Evolutionary conservation across 2,113 vertebrate species (phyloP).

Genomic region (Mugil cephalus): DNA sequence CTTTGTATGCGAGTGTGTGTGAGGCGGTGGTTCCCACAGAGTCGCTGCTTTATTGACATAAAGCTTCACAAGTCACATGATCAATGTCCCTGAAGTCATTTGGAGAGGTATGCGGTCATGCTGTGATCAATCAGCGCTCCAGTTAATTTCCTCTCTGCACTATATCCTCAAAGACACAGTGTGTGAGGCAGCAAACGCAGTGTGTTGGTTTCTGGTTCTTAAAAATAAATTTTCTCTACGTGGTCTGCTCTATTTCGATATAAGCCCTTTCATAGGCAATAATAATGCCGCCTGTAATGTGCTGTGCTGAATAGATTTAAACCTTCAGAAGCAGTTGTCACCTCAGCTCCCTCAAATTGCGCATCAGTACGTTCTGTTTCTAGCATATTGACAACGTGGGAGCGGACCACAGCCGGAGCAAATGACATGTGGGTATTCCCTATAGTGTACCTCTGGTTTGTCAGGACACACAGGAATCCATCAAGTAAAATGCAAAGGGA

Average conservation of each 20-base stretch:
- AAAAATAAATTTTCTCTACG: background rate
- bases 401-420: background rate
- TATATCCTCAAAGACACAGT: background rate
- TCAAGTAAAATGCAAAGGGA: constrained; percentile 29
- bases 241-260: background rate
- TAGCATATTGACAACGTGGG: background rate
- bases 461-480: constrained; percentile 10
- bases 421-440: constrained; percentile 31
- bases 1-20: constrained; percentile 9
- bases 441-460: background rate
- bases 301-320: constrained; percentile 12
- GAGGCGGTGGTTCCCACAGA: constrained; percentile 2
- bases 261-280: background rate
- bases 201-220: background rate
- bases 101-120: constrained; percentile 14
- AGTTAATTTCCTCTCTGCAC: background rate
- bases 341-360: constrained; percentile 12
- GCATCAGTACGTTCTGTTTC: background rate
- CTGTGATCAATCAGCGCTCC: constrained; percentile 15
- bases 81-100: constrained; percentile 24
- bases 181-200: too few relatives aligned
- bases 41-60: constrained; percentile 23
- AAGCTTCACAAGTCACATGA: constrained; percentile 31
- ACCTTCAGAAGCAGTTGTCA: constrained; percentile 4
- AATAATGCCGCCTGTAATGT: constrained; percentile 30